Conservation (phyloP, 2,888 invertebrate species). For the Camptogramma bilineatum region DNA sequence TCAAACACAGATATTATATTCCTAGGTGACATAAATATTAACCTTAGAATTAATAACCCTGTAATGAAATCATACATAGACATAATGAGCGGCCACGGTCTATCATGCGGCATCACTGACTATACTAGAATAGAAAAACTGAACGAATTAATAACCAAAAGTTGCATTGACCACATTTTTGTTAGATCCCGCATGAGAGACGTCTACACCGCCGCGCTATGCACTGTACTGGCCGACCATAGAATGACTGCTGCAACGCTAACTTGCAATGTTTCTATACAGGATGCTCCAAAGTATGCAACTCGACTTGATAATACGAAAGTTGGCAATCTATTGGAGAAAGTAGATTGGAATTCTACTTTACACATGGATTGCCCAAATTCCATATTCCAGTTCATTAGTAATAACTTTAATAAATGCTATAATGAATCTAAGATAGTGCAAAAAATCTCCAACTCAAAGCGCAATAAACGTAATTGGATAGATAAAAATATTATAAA, state of each 20-base stretch:
- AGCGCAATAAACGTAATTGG: not conserved
- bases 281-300: slow-evolving; percentile 13
- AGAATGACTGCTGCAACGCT: not conserved
- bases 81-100: slow-evolving; percentile 18
- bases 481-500: not conserved
- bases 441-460: not conserved
- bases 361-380: not conserved
- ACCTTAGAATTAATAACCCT: not conserved
- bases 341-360: not conserved
- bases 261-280: not conserved
- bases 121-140: slow-evolving; percentile 17
- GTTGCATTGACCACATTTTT: slow-evolving; percentile 24
- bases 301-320: not conserved
- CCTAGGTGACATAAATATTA: slow-evolving; percentile 15
- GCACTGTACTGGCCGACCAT: no score
- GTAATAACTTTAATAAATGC: not conserved
- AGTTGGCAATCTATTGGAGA: not conserved
- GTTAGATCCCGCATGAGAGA: slow-evolving; percentile 20
- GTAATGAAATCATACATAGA: slow-evolving; percentile 11
- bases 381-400: not conserved
- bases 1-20: slow-evolving; percentile 8
- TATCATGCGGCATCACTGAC: slow-evolving; percentile 20
- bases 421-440: not conserved
- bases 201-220: not conserved
- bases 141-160: slow-evolving; percentile 15